Evolutionary conservation across 64 coral and sea anemone genomes (phyloP), one percentile per base, ranked within the genome.

Genomic region (Catalaphyllia jardinei): DNA sequence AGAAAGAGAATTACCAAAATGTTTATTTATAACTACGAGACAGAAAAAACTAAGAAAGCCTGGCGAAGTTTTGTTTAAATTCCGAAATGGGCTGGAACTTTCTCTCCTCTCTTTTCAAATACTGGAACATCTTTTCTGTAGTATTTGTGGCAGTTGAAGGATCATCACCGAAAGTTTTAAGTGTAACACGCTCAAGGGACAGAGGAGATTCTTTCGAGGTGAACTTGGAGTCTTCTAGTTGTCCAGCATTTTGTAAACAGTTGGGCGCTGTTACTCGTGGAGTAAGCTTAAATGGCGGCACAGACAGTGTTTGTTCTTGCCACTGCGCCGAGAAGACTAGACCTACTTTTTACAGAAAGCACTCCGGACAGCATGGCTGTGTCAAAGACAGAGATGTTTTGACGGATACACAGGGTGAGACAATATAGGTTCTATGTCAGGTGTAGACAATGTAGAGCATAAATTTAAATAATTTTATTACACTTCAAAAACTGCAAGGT

Each of bases 201-300:
- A 24, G 28, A 24, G 81, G 81, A 52, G 81, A 85, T 24, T 50
- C 14, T 12, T 85, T 85, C 24, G 81, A 51, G 63, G 35, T 85
- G 8, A 15, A 31, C 7, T 71, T 35, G 5, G 61, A 51, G 33
- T 85, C 81, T 20, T n/a, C 12, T 50, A 22, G 81, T 8, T 31
- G 22, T 4, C 2, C 31, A 5, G 7, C 42, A n/a, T 27, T 22
- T 5, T 85, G 81, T 71, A 12, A 71, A 39, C 19, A 50, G n/a
- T 85, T 25, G 52, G 39, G 63, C 2, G 81, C 62, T 27, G 15
- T 62, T 81, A 31, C 62, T 9, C 15, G 14, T 28, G 0, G 3
- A 17, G 13, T 4, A 20, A n/a, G n/a, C n/a, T n/a, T n/a, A n/a
- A 42, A 42, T 5, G 30, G 17, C 22, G 24, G 33, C 14, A 8